Conservation (phyloP, 23 tunicate genomes). For the Styela clava region DNA sequence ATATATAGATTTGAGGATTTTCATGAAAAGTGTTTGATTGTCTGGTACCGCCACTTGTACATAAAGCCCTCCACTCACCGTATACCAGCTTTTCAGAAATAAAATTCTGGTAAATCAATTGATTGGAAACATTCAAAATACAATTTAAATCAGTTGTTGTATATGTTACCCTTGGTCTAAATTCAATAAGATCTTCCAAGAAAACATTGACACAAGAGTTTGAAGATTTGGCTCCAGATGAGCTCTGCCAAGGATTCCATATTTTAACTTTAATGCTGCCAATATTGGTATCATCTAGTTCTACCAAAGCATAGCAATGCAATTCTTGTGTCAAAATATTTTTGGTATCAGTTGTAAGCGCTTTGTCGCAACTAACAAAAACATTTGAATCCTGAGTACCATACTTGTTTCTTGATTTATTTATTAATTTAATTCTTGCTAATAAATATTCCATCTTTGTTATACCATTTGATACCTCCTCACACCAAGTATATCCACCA, state of each 20-base stretch:
- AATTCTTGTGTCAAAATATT: background rate
- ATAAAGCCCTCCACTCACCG: background rate
- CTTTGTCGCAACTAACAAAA: constrained; percentile 6
- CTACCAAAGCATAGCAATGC: background rate
- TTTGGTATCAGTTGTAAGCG: background rate
- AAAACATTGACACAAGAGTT: background rate
- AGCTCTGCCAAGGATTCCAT: background rate
- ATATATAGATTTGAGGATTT: constrained; percentile 37
- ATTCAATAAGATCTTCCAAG: too few relatives aligned
- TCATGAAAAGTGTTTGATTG: background rate
- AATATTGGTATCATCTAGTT: background rate
- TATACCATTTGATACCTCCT: background rate
- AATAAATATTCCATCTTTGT: background rate
- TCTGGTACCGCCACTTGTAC: background rate
- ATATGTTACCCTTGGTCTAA: background rate
- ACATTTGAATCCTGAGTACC: background rate
- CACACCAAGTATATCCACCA: constrained; percentile 54
- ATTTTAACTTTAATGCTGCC: too few relatives aligned
- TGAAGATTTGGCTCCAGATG: background rate
- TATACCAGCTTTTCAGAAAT: background rate
- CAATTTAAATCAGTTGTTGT: background rate
- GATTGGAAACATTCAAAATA: too few relatives aligned
- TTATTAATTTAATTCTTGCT: background rate
- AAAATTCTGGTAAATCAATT: background rate
- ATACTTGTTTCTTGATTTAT: background rate